Conservation (phyloP, 2,888 invertebrate species). For the Mythimna albipuncta region DNA sequence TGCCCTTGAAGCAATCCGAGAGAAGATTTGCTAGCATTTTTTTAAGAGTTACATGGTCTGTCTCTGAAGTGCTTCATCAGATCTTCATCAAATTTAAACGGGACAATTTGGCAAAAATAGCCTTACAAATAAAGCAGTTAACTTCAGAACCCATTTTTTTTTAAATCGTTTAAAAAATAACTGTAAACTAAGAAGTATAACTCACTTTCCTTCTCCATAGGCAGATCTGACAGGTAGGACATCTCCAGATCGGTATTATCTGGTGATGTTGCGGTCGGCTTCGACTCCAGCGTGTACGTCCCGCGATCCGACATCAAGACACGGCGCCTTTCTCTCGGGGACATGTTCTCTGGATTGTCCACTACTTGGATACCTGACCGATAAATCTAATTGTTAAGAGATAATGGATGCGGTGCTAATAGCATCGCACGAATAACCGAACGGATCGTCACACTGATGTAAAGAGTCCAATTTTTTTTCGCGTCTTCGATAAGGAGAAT, state of each 20-base stretch:
- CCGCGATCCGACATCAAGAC: constrained; percentile 1
- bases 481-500: too few species aligned
- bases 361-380: constrained; percentile 9
- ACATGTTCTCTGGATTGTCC: background rate
- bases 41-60: too few species aligned
- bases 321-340: background rate
- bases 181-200: background rate
- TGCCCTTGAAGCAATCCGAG: too few species aligned
- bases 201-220: constrained; percentile 76
- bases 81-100: too few species aligned
- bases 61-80: too few species aligned
- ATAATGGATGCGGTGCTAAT: background rate
- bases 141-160: too few species aligned
- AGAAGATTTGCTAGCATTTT: too few species aligned
- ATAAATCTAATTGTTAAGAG: background rate
- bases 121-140: too few species aligned
- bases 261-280: constrained; percentile 53
- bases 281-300: constrained; percentile 32
- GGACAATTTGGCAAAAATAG: too few species aligned
- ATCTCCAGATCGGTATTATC: constrained; percentile 82
- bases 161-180: too few species aligned
- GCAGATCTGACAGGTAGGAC: constrained; percentile 79
- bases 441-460: too few species aligned
- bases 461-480: too few species aligned
- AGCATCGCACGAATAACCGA: background rate